These are phyloP conservation scores for Microtus pennsylvanicus DNA, from an alignment of 2,113 vertebrate genomes.

Conservation along the genomic window DNA sequence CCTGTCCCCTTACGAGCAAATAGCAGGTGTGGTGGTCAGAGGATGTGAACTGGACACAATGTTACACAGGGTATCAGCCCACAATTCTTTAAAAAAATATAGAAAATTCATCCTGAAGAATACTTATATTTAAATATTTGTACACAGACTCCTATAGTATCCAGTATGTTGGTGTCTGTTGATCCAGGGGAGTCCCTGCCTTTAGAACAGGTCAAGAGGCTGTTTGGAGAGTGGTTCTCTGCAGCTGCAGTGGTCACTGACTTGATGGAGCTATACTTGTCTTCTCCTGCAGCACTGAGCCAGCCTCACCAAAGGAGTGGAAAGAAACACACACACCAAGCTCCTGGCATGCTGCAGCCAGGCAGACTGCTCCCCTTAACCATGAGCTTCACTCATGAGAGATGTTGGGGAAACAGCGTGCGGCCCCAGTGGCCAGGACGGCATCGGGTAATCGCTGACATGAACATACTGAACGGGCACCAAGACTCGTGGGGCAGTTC, in stretches of 20 bases:
- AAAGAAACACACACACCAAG: conserved; percentile 56
- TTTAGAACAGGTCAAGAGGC: neutral
- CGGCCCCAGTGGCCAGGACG: conserved; percentile 58
- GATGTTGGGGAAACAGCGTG: conserved; percentile 64
- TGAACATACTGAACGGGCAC: conserved; percentile 63
- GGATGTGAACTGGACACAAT: neutral
- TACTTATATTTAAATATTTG: neutral
- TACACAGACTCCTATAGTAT: neutral
- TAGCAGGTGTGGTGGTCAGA: neutral
- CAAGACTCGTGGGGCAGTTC: conserved; percentile 61
- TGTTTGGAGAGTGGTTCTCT: conserved; percentile 13
- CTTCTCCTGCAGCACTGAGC: conserved; percentile 35
- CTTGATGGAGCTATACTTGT: neutral
- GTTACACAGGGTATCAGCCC: neutral
- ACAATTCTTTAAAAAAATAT: neutral
- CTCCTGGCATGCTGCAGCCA: conserved; percentile 46
- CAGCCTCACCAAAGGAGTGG: conserved; percentile 57
- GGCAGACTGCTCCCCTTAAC: conserved; percentile 76
- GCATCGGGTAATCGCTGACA: conserved; percentile 58
- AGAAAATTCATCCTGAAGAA: neutral
- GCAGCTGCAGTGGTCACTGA: neutral
- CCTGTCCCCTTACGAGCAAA: neutral
- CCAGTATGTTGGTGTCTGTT: neutral
- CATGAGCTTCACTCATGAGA: conserved; percentile 70
- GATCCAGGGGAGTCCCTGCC: neutral